A percentile compares a stretch with the other conserved stretches of the same genome.
Conservation (phyloP, 2,888 invertebrate genomes). For the Nycteola revayana region DNA sequence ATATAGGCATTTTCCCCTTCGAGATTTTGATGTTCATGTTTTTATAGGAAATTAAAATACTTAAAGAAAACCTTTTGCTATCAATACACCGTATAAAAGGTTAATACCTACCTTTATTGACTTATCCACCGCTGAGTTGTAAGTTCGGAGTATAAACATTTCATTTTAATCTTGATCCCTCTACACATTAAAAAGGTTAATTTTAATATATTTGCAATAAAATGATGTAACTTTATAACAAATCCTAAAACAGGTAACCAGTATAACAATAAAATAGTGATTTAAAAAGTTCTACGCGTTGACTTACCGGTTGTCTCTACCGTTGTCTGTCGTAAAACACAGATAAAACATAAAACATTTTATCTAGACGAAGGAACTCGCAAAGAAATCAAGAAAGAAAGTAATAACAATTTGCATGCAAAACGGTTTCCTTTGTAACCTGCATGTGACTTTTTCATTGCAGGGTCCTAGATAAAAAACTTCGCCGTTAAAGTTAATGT, state of each 20-base stretch:
- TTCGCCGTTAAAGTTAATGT: no score
- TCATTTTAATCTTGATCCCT: no score
- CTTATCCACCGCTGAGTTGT: no score
- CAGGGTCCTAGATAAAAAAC: no score
- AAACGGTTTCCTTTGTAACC: constrained; percentile 40
- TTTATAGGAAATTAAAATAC: constrained; percentile 28
- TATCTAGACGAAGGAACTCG: constrained; percentile 21
- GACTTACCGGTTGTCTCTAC: background rate
- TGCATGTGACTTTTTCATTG: constrained; percentile 9
- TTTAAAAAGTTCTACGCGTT: no score
- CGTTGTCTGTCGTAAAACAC: no score
- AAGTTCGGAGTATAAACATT: no score
- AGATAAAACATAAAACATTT: constrained; percentile 34
- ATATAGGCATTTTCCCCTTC: constrained; percentile 14
- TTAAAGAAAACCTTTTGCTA: constrained; percentile 16
- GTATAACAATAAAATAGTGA: no score
- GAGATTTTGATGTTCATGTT: constrained; percentile 18
- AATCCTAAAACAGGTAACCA: background rate
- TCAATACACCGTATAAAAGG: background rate
- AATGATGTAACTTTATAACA: no score
- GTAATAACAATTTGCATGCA: constrained; percentile 41
- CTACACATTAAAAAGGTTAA: no score
- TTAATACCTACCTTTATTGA: no score
- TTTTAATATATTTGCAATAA: no score
- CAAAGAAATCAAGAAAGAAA: constrained; percentile 34